Evolutionary conservation across 1,140 invertebrate genomes (phyloP).

Genomic region (Lethocerus indicus): DNA sequence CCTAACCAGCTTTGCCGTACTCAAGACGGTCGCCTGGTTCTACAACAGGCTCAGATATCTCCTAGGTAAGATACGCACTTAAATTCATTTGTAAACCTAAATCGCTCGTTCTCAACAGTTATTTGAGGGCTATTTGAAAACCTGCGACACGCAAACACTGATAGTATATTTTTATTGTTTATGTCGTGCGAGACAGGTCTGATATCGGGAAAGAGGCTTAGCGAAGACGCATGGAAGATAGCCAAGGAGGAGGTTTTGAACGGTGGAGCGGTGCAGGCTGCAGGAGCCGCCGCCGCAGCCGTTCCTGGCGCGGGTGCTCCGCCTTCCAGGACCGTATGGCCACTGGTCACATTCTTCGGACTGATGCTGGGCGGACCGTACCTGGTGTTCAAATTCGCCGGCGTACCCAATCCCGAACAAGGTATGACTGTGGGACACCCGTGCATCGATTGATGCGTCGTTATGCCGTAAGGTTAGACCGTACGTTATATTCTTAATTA

Average conservation of each 20-base stretch:
- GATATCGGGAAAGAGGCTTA: conserved; percentile 29
- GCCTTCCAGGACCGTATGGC: conserved; percentile 37
- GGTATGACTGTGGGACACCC: not conserved
- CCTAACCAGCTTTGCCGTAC: conserved; percentile 66
- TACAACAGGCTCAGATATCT: conserved; percentile 52
- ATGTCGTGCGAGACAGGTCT: conserved; percentile 38
- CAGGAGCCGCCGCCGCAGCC: conserved; percentile 15
- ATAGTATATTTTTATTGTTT: conserved; percentile 22
- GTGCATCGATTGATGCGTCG: not conserved
- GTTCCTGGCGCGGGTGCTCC: conserved; percentile 22
- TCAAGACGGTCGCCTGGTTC: conserved; percentile 61
- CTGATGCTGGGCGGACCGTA: conserved; percentile 80
- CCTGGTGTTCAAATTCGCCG: conserved; percentile 77
- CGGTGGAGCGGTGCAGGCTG: not conserved
- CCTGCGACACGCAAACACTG: not conserved
- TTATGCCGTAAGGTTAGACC: not conserved
- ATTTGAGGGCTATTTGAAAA: not conserved
- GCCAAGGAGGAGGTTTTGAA: not conserved
- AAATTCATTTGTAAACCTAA: not conserved
- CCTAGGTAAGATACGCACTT: conserved; percentile 32
- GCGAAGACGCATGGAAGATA: conserved; percentile 23
- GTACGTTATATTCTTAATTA: not conserved
- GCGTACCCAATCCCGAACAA: not conserved
- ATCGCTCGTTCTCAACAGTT: not conserved
- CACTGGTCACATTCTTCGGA: conserved; percentile 63